Conservation (phyloP, 2,797 vertebrate species). For the Antrozous pallidus region DNA sequence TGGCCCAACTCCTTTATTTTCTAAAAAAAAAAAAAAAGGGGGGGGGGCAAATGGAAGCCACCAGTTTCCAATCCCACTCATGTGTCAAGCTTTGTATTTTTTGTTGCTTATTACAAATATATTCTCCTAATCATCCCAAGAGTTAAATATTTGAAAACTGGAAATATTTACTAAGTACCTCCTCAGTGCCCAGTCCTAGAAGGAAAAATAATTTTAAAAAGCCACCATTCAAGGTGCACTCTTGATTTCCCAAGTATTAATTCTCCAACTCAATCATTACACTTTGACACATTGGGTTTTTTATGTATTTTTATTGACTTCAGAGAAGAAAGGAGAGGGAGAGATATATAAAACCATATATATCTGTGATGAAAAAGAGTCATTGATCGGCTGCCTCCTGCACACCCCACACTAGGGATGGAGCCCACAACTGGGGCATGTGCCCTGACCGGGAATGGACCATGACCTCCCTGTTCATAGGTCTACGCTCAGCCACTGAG, state of each 20-base stretch:
- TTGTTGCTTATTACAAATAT: neutral
- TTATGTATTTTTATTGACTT: too few species aligned
- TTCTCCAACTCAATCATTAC: neutral
- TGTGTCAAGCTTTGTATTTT: neutral
- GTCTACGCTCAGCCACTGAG: too few species aligned
- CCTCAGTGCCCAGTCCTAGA: neutral
- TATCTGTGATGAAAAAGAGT: too few species aligned
- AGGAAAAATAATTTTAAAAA: neutral
- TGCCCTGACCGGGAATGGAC: too few species aligned
- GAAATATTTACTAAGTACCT: neutral
- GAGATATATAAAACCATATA: too few species aligned
- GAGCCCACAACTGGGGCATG: too few species aligned
- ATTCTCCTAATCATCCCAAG: neutral
- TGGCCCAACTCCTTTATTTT: neutral
- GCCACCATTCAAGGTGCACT: fast-evolving
- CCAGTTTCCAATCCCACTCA: neutral
- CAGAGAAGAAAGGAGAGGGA: too few species aligned
- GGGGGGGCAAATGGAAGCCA: neutral
- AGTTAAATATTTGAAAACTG: neutral
- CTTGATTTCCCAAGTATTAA: neutral
- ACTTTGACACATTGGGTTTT: neutral
- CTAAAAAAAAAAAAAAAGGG: too few species aligned
- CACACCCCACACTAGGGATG: too few species aligned
- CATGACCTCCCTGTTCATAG: too few species aligned
- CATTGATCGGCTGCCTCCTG: too few species aligned